Conservation (phyloP, 2,113 vertebrate species). For the Numida meleagris region DNA sequence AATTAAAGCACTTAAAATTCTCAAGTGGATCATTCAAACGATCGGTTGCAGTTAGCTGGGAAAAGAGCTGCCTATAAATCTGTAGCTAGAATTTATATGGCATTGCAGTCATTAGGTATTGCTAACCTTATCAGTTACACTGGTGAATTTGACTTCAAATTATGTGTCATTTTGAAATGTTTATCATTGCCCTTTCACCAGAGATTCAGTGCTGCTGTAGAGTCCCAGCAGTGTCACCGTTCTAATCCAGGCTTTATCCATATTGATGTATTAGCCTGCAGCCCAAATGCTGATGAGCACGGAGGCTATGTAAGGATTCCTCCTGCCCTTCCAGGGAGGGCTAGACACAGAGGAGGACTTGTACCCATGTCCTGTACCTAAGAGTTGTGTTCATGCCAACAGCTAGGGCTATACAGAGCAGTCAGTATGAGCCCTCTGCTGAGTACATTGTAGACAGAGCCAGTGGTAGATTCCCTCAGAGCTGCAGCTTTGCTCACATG, state of each 20-base stretch:
- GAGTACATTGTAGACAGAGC: background rate
- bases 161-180: background rate
- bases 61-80: background rate
- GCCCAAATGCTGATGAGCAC: background rate
- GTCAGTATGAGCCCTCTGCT: background rate
- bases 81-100: background rate
- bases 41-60: background rate
- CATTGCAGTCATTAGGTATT: background rate
- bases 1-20: conserved; percentile 37
- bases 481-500: background rate
- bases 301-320: background rate
- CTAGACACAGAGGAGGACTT: background rate
- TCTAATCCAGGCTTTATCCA: background rate
- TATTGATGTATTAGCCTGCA: background rate
- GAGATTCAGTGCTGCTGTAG: background rate
- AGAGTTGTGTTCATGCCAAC: background rate
- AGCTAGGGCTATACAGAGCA: background rate
- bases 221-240: background rate
- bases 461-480: background rate
- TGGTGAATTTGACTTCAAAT: background rate
- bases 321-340: background rate
- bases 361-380: background rate
- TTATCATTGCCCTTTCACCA: background rate
- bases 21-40: conserved; percentile 6
- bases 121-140: background rate